Evolutionary conservation across 1,140 invertebrate species (phyloP), one percentile per base, ranked within the genome.

Genomic region (Campodea augens): DNA sequence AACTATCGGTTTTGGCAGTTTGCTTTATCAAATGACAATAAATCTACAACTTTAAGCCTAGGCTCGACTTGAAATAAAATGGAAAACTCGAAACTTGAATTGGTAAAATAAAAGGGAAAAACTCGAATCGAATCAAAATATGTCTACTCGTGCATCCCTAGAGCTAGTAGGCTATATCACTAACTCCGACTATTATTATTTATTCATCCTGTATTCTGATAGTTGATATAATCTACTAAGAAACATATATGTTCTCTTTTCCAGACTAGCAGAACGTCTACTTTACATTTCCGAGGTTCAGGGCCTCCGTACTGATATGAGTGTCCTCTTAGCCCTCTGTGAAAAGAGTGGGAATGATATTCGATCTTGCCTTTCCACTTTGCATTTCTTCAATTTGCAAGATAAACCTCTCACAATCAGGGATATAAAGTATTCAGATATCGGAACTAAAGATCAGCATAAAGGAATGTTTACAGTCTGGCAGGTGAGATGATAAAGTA

Each of bases 291-390:
- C 75, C 1, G 60, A 60, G 24, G 65, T 66, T 15, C 78, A 90
- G 61, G 60, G 69, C 5, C 57, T 91, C n/a, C 71, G 70, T 48
- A 73, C 79, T 1, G 81, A 89, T 59, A 61, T 74, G 44, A 67
- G 73, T 13, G 65, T 76, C 15, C 66, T 92, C 47, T 60, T 78
- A 39, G 71, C 75, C 18, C 63, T 93, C 38, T 80, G 78, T 49
- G 77, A 88, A 51, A 86, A 82, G 57, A 77, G 82, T 1, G 72
- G 76, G 38, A 82, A 84, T 60, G 88, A 93, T 65, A 78, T 93
- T n/a, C 67, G 88, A 38, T 77, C 84, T 13, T 92, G 88, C 65
- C 68, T 93, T 10, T 81, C 83, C 25, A 74, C 84, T 15, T 65
- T 93, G 44, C 85, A 91, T 58, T 89, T 86, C 58, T 74, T 78